phyloP scores from a whole-genome alignment of 2,113 vertebrate species.

The Sorex fumeus region DNA sequence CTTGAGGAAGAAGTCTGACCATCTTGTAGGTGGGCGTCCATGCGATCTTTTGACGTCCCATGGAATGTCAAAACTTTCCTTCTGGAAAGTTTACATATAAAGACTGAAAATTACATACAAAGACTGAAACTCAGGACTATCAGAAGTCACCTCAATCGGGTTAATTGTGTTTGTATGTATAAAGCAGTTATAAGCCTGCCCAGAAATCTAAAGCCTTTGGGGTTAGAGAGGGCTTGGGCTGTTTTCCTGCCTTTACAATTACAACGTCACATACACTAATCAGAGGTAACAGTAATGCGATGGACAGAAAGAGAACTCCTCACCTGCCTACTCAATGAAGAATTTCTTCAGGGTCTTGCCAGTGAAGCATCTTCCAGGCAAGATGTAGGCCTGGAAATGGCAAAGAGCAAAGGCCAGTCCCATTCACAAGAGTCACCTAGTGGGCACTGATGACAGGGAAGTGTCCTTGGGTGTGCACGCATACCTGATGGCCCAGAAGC shows the following conservation, averaged over 20 bases:
- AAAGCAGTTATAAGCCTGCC: background rate
- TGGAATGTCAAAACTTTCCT: too few species aligned
- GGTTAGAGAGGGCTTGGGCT: background rate
- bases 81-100: background rate
- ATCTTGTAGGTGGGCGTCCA: too few species aligned
- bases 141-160: background rate
- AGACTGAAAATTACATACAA: too few species aligned
- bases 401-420: conserved; percentile 57
- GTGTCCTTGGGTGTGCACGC: background rate
- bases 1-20: too few species aligned
- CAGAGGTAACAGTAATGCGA: background rate
- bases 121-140: background rate
- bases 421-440: conserved; percentile 88
- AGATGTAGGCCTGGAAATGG: background rate
- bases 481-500: background rate
- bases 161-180: background rate
- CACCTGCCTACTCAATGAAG: background rate
- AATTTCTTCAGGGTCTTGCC: background rate
- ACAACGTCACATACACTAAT: background rate
- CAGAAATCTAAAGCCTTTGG: background rate
- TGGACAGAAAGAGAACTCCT: conserved; percentile 14
- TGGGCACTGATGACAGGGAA: conserved; percentile 77
- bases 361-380: background rate
- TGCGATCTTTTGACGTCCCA: too few species aligned
- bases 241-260: conserved; percentile 31